These are phyloP conservation scores for Echeneis naucrates DNA, from an alignment of 2,797 vertebrate species.

Conservation along the genomic window DNA sequence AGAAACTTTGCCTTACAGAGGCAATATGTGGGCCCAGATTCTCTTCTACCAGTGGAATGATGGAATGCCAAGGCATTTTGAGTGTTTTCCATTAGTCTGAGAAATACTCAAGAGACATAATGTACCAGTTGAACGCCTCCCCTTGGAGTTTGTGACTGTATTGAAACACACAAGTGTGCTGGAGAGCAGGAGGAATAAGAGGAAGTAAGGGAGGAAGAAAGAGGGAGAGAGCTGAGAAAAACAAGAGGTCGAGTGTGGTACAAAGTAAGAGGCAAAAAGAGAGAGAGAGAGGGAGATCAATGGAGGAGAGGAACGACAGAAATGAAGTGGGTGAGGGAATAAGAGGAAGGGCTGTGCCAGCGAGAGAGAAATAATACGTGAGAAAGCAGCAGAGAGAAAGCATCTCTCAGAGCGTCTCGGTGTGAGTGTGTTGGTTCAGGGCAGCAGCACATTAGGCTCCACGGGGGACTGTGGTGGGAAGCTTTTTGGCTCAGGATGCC, in stretches of 20 bases:
- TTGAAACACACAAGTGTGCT: constrained; percentile 61
- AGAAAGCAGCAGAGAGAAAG: constrained; percentile 20
- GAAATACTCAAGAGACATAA: constrained; percentile 77
- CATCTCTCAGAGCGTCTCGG: constrained; percentile 37
- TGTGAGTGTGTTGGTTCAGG: constrained; percentile 41
- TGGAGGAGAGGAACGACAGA: constrained; percentile 1
- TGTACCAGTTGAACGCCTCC: constrained; percentile 76
- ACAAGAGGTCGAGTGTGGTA: constrained; percentile 23
- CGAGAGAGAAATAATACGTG: constrained; percentile 12
- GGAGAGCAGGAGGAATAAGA: constrained; percentile 42
- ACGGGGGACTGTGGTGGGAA: constrained; percentile 5
- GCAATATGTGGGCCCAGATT: constrained; percentile 61
- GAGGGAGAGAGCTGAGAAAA: constrained; percentile 4
- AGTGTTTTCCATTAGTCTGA: constrained; percentile 81
- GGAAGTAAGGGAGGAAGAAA: constrained; percentile 8
- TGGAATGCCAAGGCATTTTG: constrained; percentile 68
- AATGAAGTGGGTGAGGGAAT: constrained; percentile 7
- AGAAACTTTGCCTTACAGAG: constrained; percentile 60
- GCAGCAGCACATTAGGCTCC: constrained; percentile 43
- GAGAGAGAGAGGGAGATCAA: constrained; percentile 17
- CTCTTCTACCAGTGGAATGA: constrained; percentile 61
- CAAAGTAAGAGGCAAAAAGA: constrained; percentile 7
- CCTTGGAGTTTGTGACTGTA: constrained; percentile 59
- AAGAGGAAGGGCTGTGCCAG: background rate
- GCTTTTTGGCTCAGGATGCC: constrained; percentile 36